Conservation (phyloP, 2,888 invertebrate genomes). For the Polydrusus cervinus region DNA sequence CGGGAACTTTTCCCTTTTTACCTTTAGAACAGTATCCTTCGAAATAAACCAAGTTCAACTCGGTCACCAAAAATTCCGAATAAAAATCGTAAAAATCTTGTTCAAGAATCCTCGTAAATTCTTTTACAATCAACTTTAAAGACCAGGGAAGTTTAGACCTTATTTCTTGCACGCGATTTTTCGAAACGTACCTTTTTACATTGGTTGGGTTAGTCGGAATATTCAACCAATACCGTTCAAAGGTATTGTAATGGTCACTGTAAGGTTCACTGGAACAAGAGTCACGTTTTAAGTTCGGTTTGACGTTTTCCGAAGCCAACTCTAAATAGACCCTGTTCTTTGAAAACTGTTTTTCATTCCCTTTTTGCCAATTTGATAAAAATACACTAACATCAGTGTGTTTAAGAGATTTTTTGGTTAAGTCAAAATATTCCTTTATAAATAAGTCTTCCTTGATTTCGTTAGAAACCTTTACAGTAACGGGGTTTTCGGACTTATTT, state of each 20-base stretch:
- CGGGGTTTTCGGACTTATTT: constrained; percentile 33
- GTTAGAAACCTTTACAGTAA: constrained; percentile 41
- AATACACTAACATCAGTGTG: constrained; percentile 26
- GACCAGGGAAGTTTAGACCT: constrained; percentile 60
- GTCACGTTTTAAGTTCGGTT: constrained; percentile 4
- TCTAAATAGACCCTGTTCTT: constrained; percentile 15
- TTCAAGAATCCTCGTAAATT: constrained; percentile 65
- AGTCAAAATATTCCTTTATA: constrained; percentile 28
- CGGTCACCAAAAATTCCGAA: constrained; percentile 62
- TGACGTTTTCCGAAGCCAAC: constrained; percentile 1
- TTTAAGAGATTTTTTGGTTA: constrained; percentile 11
- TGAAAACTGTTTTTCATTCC: constrained; percentile 29
- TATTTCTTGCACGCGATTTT: constrained; percentile 58
- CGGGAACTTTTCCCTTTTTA: background rate
- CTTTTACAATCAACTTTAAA: constrained; percentile 64
- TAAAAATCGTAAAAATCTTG: constrained; percentile 63
- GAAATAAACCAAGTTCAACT: constrained; percentile 60
- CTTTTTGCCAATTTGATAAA: constrained; percentile 42
- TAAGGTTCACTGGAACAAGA: constrained; percentile 31
- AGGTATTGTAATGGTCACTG: constrained; percentile 62
- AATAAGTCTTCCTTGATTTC: constrained; percentile 11
- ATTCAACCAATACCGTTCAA: constrained; percentile 65
- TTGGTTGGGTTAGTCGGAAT: constrained; percentile 55
- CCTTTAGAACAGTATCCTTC: constrained; percentile 26
- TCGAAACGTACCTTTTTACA: constrained; percentile 49